A percentile compares a stretch with the other conserved stretches of the same genome.
These are phyloP conservation scores for Sclerodermus sp. DNA, from an alignment of 2,888 invertebrate genomes.

Conservation along the genomic window DNA sequence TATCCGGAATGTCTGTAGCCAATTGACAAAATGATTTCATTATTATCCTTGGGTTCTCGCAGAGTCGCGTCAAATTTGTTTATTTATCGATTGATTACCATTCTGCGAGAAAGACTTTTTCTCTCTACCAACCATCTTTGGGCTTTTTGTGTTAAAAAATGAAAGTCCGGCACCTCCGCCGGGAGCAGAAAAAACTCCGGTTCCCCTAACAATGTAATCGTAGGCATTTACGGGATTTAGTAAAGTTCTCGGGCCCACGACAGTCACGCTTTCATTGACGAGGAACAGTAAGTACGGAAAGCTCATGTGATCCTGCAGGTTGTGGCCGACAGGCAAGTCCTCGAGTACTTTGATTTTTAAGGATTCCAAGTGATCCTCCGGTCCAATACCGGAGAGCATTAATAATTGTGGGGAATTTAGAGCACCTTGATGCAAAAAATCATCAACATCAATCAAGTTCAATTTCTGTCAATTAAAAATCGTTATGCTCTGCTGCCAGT, in stretches of 20 bases:
- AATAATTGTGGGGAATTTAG: slow-evolving; percentile 68
- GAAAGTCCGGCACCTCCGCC: slow-evolving; percentile 71
- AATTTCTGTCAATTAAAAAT: background rate
- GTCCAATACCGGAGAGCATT: slow-evolving; percentile 79
- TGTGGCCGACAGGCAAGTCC: slow-evolving; percentile 68
- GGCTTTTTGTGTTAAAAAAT: slow-evolving; percentile 55
- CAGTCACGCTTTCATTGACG: slow-evolving; percentile 49
- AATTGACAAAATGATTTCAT: too few relatives aligned
- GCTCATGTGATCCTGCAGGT: slow-evolving; percentile 72
- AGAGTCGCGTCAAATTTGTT: too few relatives aligned
- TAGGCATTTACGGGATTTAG: slow-evolving; percentile 19
- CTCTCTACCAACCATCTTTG: too few relatives aligned
- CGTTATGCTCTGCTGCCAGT: background rate
- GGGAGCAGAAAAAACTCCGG: slow-evolving; percentile 65
- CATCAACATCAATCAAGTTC: too few relatives aligned
- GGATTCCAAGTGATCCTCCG: slow-evolving; percentile 63
- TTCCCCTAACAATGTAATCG: slow-evolving; percentile 62
- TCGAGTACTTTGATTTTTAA: slow-evolving; percentile 62
- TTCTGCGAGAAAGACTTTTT: too few relatives aligned
- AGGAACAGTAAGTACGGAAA: slow-evolving; percentile 67
- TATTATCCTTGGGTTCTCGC: too few relatives aligned
- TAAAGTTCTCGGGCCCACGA: slow-evolving; percentile 1
- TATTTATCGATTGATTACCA: too few relatives aligned
- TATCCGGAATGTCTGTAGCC: too few relatives aligned
- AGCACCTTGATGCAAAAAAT: slow-evolving; percentile 41